Evolutionary conservation across 2,113 vertebrate species (phyloP).

Genomic region (Pyxicephalus adspersus): DNA sequence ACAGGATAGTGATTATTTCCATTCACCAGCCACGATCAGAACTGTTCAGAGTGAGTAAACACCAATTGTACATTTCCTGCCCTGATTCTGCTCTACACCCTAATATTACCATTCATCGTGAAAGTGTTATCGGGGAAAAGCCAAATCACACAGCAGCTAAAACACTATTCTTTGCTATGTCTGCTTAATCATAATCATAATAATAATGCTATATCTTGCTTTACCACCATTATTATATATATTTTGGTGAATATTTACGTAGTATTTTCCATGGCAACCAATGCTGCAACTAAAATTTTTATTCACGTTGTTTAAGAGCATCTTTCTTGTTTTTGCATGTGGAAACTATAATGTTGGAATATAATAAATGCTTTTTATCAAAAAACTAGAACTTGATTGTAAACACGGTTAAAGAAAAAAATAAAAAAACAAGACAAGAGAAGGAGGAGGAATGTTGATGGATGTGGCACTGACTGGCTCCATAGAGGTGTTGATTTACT

Average conservation of each 20-base stretch:
- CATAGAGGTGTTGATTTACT: too few species aligned
- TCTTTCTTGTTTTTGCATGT: too few species aligned
- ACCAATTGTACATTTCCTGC: background rate
- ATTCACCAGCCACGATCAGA: conserved; percentile 96
- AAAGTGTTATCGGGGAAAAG: background rate
- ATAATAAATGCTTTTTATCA: too few species aligned
- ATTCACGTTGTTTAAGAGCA: too few species aligned
- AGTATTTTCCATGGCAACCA: background rate
- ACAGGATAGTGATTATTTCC: conserved; percentile 89
- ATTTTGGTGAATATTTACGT: background rate
- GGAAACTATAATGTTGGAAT: too few species aligned
- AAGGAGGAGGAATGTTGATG: too few species aligned
- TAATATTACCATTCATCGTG: background rate
- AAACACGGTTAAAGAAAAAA: too few species aligned
- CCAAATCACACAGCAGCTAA: background rate
- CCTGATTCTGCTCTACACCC: background rate
- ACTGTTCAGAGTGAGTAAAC: conserved; percentile 83
- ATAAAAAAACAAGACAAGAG: too few species aligned
- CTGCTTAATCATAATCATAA: background rate
- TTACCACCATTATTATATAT: conserved; percentile 7
- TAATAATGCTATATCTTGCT: background rate
- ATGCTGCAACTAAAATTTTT: too few species aligned
- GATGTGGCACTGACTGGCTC: too few species aligned
- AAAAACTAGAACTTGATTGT: too few species aligned
- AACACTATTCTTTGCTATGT: background rate